A percentile compares a stretch with the other conserved stretches of the same genome.
Evolutionary conservation across 2,888 invertebrate species (phyloP).

Genomic region (Physocephala rufipes): DNA sequence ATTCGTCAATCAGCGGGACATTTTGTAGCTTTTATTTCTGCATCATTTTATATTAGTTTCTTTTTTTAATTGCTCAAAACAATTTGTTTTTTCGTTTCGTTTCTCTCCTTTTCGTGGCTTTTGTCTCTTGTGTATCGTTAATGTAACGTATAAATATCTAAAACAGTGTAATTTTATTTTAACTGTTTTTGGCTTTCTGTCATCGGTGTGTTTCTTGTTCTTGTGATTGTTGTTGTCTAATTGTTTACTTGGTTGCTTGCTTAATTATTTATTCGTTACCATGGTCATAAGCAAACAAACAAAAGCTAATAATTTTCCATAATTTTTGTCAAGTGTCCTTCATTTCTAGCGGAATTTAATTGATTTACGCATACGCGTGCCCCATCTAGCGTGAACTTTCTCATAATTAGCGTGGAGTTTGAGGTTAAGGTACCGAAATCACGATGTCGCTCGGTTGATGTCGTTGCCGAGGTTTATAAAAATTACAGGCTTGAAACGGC

Average conservation of each 20-base stretch:
- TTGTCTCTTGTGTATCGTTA: constrained; percentile 9
- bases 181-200: neutral
- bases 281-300: too few species aligned
- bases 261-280: too few species aligned
- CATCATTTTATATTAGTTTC: constrained; percentile 48
- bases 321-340: constrained; percentile 21
- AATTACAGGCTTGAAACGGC: too few species aligned
- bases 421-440: neutral
- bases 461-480: neutral
- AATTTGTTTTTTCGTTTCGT: constrained; percentile 45
- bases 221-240: constrained; percentile 1
- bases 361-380: constrained; percentile 24
- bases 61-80: too few species aligned
- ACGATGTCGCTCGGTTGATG: neutral
- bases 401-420: constrained; percentile 13
- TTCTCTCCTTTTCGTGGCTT: constrained; percentile 9
- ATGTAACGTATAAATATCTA: neutral
- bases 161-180: constrained; percentile 1
- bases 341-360: constrained; percentile 18
- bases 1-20: constrained; percentile 65
- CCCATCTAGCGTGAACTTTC: constrained; percentile 24
- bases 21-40: constrained; percentile 57
- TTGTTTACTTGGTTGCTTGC: constrained; percentile 8
- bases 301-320: neutral
- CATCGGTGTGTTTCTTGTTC: neutral